Base-by-base conservation (phyloP, 1,140 invertebrate genomes). In the Drosophila miranda region DNA sequence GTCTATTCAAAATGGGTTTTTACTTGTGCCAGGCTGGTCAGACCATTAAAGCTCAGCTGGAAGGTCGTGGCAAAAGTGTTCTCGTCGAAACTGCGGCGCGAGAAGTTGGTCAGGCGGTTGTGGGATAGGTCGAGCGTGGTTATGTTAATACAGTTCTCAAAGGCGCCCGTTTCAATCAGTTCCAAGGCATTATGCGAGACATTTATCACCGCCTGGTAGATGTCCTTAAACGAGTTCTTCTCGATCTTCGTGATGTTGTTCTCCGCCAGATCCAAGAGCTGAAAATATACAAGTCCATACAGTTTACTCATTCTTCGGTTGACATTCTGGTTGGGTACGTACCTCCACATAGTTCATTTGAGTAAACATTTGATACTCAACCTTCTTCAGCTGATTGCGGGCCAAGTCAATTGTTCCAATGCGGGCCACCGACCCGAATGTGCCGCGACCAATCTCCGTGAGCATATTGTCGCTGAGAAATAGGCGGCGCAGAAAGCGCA, bases 311-410 rank as follows among this genome's bases (percentile, higher is more conserved):
- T 19, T 16, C 16, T 11, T 16, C 2, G 19, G 7, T 52, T 21
- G 2, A 14, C 8, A 7, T 19, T 6, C 3, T 1, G 44, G 21
- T 6, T 4, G 2, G 44, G 21, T 6, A 78, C 84, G 83, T 87
- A 96, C 95, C 93, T 97, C 96, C 5, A 94, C 93, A 82, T 94
- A 96, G 78, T 96, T 95, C 16, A 98, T 92, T 70, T 96, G 93
- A 72, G 95, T 93, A 89, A 98, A 98, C 95, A 98, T 97, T 91
- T 98, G 96, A 70, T 93, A 97, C 87, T 97, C 96, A 23, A 98
- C 93, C 87, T 96, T 96, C 16, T 93, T 95, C 23, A 98, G 92
- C 38, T 93, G 92, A 91, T 98, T 98, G 28, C 96, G 92, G 0
- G 96, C 94, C 30, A 98, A 90, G 91, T 98, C 96, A 11, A 98